A percentile compares a stretch with the other conserved stretches of the same genome.
These are phyloP conservation scores for Trachymyrmex septentrionalis DNA, from an alignment of 1,140 invertebrate genomes.

Conservation along the genomic window DNA sequence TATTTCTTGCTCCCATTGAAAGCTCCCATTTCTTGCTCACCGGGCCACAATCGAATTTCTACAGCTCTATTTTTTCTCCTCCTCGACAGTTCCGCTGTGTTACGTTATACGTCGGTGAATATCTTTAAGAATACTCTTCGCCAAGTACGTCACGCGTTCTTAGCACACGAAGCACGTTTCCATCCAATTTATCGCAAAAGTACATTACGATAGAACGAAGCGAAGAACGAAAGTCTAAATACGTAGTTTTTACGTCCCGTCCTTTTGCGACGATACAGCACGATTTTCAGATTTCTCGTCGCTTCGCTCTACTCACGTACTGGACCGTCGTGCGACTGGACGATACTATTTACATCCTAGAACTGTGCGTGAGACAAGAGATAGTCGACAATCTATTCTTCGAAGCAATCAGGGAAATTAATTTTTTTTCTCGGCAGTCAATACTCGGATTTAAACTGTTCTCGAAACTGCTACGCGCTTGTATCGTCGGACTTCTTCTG, in stretches of 20 bases:
- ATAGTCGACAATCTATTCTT: slow-evolving; percentile 14
- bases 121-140: neutral
- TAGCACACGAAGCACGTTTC: slow-evolving; percentile 24
- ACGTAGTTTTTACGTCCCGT: slow-evolving; percentile 3
- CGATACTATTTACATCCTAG: neutral
- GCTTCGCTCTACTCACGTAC: slow-evolving; percentile 38
- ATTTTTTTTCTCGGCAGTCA: neutral
- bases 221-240: slow-evolving; percentile 12
- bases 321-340: slow-evolving; percentile 5
- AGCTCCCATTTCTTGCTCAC: too few species aligned
- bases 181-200: slow-evolving; percentile 32
- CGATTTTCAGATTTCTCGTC: slow-evolving; percentile 29
- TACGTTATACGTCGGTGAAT: neutral
- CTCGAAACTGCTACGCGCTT: too few species aligned
- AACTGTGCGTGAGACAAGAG: slow-evolving; percentile 34
- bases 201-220: slow-evolving; percentile 16
- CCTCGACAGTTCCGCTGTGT: neutral
- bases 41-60: slow-evolving; percentile 20
- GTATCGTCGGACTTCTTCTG: neutral
- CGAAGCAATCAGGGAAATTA: slow-evolving; percentile 36
- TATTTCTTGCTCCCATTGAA: slow-evolving; percentile 7
- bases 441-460: slow-evolving; percentile 19
- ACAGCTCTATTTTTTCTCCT: neutral
- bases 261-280: slow-evolving; percentile 60
- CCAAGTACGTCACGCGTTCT: neutral